Evolutionary conservation across 1,140 invertebrate genomes (phyloP).

Genomic region (Saccostrea cuccullata): DNA sequence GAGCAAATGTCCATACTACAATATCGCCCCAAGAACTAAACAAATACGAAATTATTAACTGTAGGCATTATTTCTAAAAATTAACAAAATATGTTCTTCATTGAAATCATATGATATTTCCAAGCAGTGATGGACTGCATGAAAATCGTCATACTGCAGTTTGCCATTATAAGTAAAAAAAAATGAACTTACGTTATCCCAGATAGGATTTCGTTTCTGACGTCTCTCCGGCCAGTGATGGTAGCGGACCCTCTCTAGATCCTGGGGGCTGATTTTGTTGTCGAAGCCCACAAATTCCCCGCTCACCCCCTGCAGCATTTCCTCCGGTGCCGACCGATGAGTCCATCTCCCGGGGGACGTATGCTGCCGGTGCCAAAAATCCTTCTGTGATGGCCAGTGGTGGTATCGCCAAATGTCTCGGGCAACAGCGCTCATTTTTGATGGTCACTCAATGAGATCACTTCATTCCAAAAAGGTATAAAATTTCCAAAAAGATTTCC

Average conservation of each 20-base stretch:
- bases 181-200: slow-evolving; percentile 17
- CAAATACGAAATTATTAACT: too few relatives aligned
- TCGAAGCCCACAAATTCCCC: slow-evolving; percentile 54
- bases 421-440: slow-evolving; percentile 44
- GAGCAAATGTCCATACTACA: too few relatives aligned
- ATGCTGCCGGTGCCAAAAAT: slow-evolving; percentile 30
- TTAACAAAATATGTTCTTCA: too few relatives aligned
- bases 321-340: slow-evolving; percentile 31
- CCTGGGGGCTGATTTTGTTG: slow-evolving; percentile 43
- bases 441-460: neutral
- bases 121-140: too few relatives aligned
- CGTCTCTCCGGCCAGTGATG: slow-evolving; percentile 51
- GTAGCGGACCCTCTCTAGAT: slow-evolving; percentile 49
- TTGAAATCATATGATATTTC: too few relatives aligned
- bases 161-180: neutral
- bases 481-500: neutral
- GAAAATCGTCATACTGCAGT: too few relatives aligned
- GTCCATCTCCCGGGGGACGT: neutral
- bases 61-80: too few relatives aligned
- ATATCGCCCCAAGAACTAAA: too few relatives aligned
- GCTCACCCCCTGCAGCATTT: slow-evolving; percentile 37
- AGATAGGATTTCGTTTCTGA: neutral
- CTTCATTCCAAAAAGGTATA: neutral
- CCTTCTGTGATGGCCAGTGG: slow-evolving; percentile 49
- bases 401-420: slow-evolving; percentile 55